phyloP scores from a whole-genome alignment of 2,888 invertebrate species.

The Dermolepida albohirtum region DNA sequence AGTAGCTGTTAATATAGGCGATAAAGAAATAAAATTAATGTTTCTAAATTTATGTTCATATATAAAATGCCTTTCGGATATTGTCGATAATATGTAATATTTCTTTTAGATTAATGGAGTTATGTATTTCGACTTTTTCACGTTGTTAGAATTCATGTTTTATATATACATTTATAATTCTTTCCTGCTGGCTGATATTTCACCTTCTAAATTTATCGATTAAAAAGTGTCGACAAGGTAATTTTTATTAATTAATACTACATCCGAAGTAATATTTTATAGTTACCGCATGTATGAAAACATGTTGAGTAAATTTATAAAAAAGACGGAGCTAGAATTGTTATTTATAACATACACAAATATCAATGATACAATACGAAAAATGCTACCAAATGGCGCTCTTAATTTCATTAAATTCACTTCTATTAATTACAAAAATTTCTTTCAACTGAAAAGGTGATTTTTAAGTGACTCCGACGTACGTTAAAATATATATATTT shows the following conservation, averaged over 20 bases:
- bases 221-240: conserved; percentile 14
- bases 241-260: conserved; percentile 20
- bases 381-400: too few relatives aligned
- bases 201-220: not conserved
- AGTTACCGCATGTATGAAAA: not conserved
- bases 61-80: not conserved
- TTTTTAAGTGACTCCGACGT: too few relatives aligned
- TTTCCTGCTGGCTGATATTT: conserved; percentile 3
- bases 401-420: too few relatives aligned
- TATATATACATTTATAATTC: conserved; percentile 3
- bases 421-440: too few relatives aligned
- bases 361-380: too few relatives aligned
- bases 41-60: not conserved
- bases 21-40: conserved; percentile 3
- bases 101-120: conserved; percentile 12
- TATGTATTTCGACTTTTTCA: conserved; percentile 4
- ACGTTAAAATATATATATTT: too few relatives aligned
- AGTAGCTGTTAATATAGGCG: not conserved
- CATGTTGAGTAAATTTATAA: too few relatives aligned
- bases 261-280: conserved; percentile 12
- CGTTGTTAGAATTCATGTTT: conserved; percentile 14
- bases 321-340: not conserved
- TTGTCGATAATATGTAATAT: not conserved
- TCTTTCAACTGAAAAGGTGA: too few relatives aligned
- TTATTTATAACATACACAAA: too few relatives aligned